These are phyloP conservation scores for Leptopilina boulardi DNA, from an alignment of 1,140 invertebrate species.

Conservation along the genomic window DNA sequence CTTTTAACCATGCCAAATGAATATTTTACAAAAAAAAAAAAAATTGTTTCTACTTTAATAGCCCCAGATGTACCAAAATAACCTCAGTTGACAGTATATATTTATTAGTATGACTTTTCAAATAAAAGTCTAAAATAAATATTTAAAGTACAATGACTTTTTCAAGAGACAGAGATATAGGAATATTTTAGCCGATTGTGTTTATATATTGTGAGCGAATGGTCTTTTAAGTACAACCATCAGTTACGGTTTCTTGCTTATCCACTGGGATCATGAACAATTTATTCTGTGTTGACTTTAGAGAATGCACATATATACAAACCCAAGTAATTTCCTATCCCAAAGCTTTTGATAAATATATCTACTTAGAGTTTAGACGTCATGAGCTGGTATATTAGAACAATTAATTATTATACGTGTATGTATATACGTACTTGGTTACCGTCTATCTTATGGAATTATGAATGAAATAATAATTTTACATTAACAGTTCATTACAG, in stretches of 20 bases:
- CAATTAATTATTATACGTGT: background rate
- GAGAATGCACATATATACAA: background rate
- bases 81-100: too few species aligned
- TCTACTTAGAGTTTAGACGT: background rate
- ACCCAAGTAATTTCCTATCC: background rate
- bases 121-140: too few species aligned
- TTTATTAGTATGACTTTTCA: too few species aligned
- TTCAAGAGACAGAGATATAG: too few species aligned
- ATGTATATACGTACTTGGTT: too few species aligned
- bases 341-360: constrained; percentile 10
- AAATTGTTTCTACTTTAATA: too few species aligned
- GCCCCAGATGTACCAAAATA: too few species aligned
- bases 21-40: too few species aligned
- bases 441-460: background rate
- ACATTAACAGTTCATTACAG: background rate
- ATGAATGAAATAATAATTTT: background rate
- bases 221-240: background rate
- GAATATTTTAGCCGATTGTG: background rate
- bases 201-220: background rate
- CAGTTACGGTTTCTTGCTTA: background rate
- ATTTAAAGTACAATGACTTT: too few species aligned
- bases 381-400: background rate
- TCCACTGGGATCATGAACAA: constrained; percentile 1
- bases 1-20: too few species aligned
- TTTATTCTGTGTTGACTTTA: background rate